phyloP scores from a whole-genome alignment of 1,140 invertebrate genomes.

The Wasmannia auropunctata region DNA sequence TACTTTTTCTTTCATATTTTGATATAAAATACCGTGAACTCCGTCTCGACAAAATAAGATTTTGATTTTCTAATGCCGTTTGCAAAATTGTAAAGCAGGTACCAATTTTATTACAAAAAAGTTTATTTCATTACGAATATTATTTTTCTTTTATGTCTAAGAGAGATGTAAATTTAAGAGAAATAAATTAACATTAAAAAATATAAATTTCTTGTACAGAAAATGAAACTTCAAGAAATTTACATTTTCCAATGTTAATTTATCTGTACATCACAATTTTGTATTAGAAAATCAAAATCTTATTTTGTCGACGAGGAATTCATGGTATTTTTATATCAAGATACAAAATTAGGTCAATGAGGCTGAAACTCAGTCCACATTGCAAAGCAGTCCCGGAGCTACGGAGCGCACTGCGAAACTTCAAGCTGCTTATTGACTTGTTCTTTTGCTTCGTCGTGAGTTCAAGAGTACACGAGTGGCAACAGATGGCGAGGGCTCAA shows the following conservation, averaged over 20 bases:
- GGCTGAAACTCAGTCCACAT: slow-evolving; percentile 39
- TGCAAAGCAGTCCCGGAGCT: slow-evolving; percentile 7
- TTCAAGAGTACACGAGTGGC: slow-evolving; percentile 51
- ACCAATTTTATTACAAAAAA: too few relatives aligned
- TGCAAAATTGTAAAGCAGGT: too few relatives aligned
- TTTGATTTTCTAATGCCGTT: too few relatives aligned
- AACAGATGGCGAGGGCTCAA: slow-evolving; percentile 48
- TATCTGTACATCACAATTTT: background rate
- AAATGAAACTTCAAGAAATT: background rate
- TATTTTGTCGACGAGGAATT: background rate
- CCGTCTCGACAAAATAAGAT: too few relatives aligned
- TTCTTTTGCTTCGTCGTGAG: slow-evolving; percentile 47
- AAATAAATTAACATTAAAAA: too few relatives aligned
- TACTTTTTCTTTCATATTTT: background rate
- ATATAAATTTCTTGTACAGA: too few relatives aligned
- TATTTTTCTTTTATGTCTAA: too few relatives aligned
- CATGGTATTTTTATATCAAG: background rate
- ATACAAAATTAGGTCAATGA: slow-evolving; percentile 49
- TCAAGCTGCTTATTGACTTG: slow-evolving; percentile 58
- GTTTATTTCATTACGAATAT: too few relatives aligned
- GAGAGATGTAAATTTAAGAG: too few relatives aligned
- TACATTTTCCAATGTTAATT: background rate
- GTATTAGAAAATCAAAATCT: background rate
- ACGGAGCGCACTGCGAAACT: slow-evolving; percentile 29
- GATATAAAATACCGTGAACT: too few relatives aligned